Percentiles rank a stretch among this genome's conserved stretches.
Evolutionary conservation across 2,113 vertebrate species (phyloP).

Genomic region (Nyctibius bracteatus): DNA sequence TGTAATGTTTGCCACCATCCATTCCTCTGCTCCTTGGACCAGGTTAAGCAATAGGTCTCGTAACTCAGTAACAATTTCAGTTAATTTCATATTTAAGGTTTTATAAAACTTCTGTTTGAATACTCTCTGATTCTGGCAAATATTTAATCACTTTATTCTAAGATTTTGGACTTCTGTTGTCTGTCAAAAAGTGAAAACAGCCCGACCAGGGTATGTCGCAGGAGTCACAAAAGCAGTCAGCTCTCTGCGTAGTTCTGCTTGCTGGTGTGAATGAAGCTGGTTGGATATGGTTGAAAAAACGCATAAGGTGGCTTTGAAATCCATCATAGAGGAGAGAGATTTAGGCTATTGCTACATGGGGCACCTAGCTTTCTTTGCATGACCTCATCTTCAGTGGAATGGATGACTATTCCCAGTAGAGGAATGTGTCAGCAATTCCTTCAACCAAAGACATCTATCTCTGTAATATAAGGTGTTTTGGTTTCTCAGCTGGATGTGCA

Average conservation of each 20-base stretch:
- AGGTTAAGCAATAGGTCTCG: neutral
- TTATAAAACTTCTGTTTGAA: neutral
- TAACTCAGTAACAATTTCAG: neutral
- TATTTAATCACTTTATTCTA: neutral
- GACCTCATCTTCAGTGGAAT: neutral
- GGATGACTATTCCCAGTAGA: neutral
- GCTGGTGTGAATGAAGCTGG: neutral
- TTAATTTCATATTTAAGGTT: neutral
- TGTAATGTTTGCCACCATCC: neutral
- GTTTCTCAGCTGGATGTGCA: neutral
- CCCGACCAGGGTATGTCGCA: neutral
- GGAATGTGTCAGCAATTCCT: neutral
- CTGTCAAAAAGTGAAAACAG: neutral
- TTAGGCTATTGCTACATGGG: neutral
- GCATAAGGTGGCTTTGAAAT: neutral
- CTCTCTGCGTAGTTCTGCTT: neutral
- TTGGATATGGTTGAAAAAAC: neutral
- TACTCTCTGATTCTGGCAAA: neutral
- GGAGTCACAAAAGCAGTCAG: neutral
- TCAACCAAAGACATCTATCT: neutral
- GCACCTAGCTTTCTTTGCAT: neutral
- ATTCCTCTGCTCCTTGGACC: neutral
- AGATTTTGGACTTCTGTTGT: neutral
- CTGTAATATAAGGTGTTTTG: neutral
- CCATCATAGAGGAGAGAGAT: neutral